Evolutionary conservation across 2,888 invertebrate species (phyloP).

Genomic region (Thymelicus sylvestris): DNA sequence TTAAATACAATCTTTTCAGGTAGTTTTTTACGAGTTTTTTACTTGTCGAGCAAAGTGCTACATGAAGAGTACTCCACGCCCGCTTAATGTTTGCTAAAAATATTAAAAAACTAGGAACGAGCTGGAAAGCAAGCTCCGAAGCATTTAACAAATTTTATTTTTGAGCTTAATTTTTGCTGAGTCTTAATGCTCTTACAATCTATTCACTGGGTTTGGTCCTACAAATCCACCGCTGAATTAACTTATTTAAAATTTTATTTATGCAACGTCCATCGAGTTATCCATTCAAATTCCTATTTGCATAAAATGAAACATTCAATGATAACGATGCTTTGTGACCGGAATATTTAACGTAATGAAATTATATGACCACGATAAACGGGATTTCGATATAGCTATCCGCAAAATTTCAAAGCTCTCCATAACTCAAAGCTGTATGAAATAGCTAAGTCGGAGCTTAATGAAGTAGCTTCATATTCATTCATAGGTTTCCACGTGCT

Average conservation of each 20-base stretch:
- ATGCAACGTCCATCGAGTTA: slow-evolving; percentile 1
- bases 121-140: slow-evolving; percentile 7
- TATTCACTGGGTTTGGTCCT: neutral
- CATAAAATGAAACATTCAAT: slow-evolving; percentile 21
- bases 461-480: neutral
- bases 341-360: slow-evolving; percentile 29
- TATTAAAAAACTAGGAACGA: slow-evolving; percentile 1
- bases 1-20: slow-evolving; percentile 5
- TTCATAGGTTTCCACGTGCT: slow-evolving; percentile 1
- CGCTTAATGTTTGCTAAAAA: slow-evolving; percentile 13
- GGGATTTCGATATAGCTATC: slow-evolving; percentile 2
- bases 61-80: neutral
- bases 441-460: neutral
- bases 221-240: neutral
- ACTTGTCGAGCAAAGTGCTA: slow-evolving; percentile 2
- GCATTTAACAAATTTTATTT: slow-evolving; percentile 8
- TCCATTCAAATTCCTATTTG: slow-evolving; percentile 24
- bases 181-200: neutral
- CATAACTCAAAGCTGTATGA: neutral
- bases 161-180: slow-evolving; percentile 4
- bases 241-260: slow-evolving; percentile 9
- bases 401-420: neutral
- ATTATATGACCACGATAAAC: slow-evolving; percentile 23
- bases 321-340: slow-evolving; percentile 2
- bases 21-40: slow-evolving; percentile 5